These are phyloP conservation scores for Stegostoma tigrinum DNA, from an alignment of 2,113 vertebrate genomes.

Conservation along the genomic window DNA sequence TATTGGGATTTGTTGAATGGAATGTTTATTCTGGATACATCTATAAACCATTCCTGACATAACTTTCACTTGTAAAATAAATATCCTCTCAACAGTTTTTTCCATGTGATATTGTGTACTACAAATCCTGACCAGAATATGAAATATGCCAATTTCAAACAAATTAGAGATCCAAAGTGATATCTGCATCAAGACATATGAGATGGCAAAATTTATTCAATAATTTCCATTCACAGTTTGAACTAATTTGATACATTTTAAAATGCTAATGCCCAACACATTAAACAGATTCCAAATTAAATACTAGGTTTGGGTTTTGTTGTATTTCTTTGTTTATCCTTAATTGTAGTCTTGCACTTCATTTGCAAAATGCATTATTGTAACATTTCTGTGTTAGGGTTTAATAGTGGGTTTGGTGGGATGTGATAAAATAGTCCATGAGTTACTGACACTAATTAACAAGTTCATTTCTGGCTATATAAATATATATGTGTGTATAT, in stretches of 20 bases:
- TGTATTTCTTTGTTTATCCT: background rate
- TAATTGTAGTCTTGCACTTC: background rate
- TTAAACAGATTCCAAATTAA: background rate
- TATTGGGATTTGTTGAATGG: background rate
- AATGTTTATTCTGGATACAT: background rate
- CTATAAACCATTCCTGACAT: background rate
- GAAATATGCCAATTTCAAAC: background rate
- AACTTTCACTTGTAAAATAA: background rate
- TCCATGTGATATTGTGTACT: background rate
- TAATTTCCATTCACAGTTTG: background rate
- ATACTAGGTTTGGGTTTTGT: background rate
- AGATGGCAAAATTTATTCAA: background rate
- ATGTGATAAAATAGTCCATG: no score
- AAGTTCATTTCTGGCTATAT: no score
- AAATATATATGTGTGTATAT: no score
- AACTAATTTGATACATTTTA: background rate
- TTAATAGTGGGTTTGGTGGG: no score
- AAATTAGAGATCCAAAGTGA: background rate
- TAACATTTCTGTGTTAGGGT: no score
- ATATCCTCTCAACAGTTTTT: background rate
- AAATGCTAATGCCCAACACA: background rate
- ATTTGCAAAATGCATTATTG: background rate
- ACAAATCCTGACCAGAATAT: background rate
- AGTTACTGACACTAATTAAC: no score
- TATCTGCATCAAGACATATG: background rate